A percentile compares a stretch with the other conserved stretches of the same genome.
phyloP scores from a whole-genome alignment of 35 echinoderm and acorn worm genomes.

The Lytechinus variegatus region DNA sequence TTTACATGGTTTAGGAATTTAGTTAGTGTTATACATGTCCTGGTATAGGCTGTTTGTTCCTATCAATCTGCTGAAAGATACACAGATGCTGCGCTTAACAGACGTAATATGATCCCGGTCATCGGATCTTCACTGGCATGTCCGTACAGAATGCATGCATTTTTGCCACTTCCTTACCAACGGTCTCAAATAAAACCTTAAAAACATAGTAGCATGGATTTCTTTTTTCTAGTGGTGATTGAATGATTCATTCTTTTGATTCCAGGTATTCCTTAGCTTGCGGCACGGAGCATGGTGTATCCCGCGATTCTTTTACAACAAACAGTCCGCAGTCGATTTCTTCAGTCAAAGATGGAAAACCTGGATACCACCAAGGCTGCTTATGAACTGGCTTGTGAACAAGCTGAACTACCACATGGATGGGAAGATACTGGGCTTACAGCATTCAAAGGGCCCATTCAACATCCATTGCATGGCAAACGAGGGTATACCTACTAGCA shows the following conservation, averaged over 20 bases:
- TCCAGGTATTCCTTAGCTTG: conserved; percentile 63
- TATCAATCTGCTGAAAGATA: too few relatives aligned
- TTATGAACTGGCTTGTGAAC: neutral
- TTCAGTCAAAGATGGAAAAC: neutral
- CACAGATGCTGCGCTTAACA: too few relatives aligned
- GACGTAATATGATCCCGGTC: too few relatives aligned
- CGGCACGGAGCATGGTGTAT: conserved; percentile 56
- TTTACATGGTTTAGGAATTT: too few relatives aligned
- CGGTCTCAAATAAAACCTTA: too few relatives aligned
- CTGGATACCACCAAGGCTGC: neutral
- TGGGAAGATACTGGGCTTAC: conserved; percentile 50
- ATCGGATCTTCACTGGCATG: too few relatives aligned
- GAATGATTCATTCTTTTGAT: neutral
- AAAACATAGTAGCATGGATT: too few relatives aligned
- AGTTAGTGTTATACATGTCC: too few relatives aligned
- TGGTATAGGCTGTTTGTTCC: too few relatives aligned
- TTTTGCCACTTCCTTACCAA: too few relatives aligned
- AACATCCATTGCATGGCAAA: conserved; percentile 48
- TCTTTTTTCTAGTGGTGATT: neutral
- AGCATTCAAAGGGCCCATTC: neutral
- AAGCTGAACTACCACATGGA: conserved; percentile 30
- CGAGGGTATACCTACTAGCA: conserved; percentile 50
- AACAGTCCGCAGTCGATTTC: neutral
- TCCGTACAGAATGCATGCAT: too few relatives aligned
- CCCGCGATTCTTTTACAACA: conserved; percentile 19